phyloP scores from a whole-genome alignment of 2,113 vertebrate genomes.

The Hippocampus guttulatus region DNA sequence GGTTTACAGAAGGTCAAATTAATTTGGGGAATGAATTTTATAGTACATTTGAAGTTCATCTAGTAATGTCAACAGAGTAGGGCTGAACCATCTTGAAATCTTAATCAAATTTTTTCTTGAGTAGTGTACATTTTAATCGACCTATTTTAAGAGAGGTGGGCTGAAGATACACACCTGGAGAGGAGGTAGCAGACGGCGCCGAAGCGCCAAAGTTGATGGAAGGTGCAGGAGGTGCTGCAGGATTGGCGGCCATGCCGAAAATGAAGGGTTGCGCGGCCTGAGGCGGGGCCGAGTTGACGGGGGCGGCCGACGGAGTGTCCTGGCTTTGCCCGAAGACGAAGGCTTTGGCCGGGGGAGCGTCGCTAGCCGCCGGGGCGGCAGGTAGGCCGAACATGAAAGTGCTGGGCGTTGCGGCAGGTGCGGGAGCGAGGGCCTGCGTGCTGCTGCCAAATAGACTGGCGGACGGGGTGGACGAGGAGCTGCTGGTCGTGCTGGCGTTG shows the following conservation, averaged over 20 bases:
- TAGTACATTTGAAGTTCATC: neutral
- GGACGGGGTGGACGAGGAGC: slow-evolving; percentile 55
- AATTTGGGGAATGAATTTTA: neutral
- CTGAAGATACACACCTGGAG: slow-evolving; percentile 74
- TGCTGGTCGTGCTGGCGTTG: slow-evolving; percentile 62
- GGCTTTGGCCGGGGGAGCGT: slow-evolving; percentile 70
- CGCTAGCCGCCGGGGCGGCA: slow-evolving; percentile 55
- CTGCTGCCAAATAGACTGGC: slow-evolving; percentile 71
- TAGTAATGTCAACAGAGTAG: no score
- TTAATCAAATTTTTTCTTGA: no score
- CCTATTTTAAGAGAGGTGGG: neutral
- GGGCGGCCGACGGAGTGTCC: slow-evolving; percentile 69
- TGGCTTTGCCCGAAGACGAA: slow-evolving; percentile 84
- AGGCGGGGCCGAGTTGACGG: slow-evolving; percentile 53
- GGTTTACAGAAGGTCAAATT: neutral
- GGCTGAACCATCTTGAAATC: no score
- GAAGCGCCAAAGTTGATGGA: slow-evolving; percentile 80
- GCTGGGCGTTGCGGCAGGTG: slow-evolving; percentile 57
- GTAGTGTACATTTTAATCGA: neutral
- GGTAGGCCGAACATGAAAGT: slow-evolving; percentile 48
- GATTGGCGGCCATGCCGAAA: slow-evolving; percentile 73
- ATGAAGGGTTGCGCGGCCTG: slow-evolving; percentile 72
- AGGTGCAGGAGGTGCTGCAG: slow-evolving; percentile 62
- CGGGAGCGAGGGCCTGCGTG: slow-evolving; percentile 47
- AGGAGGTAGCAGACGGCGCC: slow-evolving; percentile 70